Conservation (phyloP, 2,797 vertebrate genomes). For the Florisuga fusca region DNA sequence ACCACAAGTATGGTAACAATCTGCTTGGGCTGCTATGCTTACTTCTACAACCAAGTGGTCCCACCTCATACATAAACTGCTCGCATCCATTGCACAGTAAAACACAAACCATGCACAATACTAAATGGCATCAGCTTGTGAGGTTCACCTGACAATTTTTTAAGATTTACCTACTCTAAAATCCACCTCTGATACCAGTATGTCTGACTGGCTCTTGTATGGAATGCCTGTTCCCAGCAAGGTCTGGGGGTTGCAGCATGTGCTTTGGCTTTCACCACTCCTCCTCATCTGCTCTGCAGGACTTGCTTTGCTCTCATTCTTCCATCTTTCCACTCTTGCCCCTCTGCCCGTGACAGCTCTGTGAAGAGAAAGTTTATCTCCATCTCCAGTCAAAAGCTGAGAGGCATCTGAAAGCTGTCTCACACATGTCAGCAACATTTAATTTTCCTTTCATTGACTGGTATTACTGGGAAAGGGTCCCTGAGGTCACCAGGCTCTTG, state of each 20-base stretch:
- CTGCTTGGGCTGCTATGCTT: neutral
- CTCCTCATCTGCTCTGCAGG: neutral
- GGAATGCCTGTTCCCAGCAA: neutral
- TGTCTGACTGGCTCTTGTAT: neutral
- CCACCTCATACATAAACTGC: neutral
- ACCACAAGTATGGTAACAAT: no score
- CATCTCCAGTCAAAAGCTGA: neutral
- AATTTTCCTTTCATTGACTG: neutral
- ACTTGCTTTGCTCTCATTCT: neutral
- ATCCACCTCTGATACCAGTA: neutral
- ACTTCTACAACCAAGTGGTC: fast-evolving
- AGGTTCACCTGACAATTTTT: neutral
- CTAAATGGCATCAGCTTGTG: neutral
- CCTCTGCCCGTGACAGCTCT: neutral
- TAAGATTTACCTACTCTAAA: neutral
- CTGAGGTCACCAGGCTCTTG: neutral
- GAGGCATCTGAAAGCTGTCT: neutral
- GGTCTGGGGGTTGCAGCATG: neutral
- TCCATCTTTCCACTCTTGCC: neutral
- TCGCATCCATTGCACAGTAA: fast-evolving
- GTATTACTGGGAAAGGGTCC: neutral
- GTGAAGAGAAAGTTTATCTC: neutral
- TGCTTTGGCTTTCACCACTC: neutral
- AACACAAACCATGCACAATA: neutral
- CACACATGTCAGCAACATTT: neutral